Conservation (phyloP, 1,140 invertebrate species). For the Pachyrhynchus sulphureomaculatus region DNA sequence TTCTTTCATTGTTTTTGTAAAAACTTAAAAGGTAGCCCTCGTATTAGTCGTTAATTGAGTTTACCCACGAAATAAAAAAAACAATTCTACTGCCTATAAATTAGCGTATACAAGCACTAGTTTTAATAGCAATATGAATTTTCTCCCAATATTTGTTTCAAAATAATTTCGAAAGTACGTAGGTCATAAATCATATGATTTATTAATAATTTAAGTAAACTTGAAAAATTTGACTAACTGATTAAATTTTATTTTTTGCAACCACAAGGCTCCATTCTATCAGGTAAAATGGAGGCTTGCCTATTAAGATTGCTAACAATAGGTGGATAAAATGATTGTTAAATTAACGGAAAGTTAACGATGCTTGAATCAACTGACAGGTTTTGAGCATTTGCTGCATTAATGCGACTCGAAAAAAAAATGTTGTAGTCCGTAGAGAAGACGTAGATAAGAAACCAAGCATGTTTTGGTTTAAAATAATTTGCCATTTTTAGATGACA, state of each 20-base stretch:
- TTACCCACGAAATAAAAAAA: no score
- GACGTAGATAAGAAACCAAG: slow-evolving; percentile 38
- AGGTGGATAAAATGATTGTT: slow-evolving; percentile 44
- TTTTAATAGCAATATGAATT: no score
- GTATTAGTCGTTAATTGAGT: no score
- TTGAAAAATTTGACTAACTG: no score
- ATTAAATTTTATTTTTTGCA: slow-evolving; percentile 49
- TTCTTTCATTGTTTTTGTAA: no score
- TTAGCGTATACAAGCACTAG: no score
- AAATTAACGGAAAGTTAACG: slow-evolving; percentile 27
- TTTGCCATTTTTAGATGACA: slow-evolving; percentile 37
- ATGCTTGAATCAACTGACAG: slow-evolving; percentile 39
- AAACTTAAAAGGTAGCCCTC: no score
- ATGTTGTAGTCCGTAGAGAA: slow-evolving; percentile 42
- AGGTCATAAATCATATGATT: no score
- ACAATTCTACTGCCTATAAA: no score
- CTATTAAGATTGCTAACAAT: slow-evolving; percentile 49
- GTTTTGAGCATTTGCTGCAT: slow-evolving; percentile 41
- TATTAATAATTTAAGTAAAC: no score
- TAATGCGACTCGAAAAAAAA: slow-evolving; percentile 41
- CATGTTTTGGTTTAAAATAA: slow-evolving; percentile 37
- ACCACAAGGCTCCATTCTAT: slow-evolving; percentile 71
- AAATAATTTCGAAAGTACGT: no score
- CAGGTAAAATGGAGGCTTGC: slow-evolving; percentile 64
- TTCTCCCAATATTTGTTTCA: no score